Conservation (phyloP, 2,113 vertebrate genomes). For the Vulpes vulpes region DNA sequence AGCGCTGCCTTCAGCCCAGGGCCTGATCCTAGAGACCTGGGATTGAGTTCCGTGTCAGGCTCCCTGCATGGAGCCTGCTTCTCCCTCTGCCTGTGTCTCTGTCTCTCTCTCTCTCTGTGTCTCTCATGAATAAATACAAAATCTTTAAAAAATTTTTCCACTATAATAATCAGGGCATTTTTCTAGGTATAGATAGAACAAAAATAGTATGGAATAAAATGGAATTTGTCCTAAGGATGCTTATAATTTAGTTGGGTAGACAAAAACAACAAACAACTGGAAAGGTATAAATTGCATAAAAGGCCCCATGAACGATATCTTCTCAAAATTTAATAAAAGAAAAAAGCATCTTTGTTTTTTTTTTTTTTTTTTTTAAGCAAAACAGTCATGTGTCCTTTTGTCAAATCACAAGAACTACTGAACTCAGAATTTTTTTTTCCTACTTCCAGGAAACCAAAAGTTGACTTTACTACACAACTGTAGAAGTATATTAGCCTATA, state of each 20-base stretch:
- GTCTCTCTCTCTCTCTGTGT: too few species aligned
- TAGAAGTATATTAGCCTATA: background rate
- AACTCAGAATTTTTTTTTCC: background rate
- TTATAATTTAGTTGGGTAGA: slow-evolving; percentile 38
- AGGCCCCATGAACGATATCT: background rate
- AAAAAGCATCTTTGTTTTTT: background rate
- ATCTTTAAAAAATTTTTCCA: background rate
- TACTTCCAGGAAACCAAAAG: background rate
- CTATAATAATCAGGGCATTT: slow-evolving; percentile 3
- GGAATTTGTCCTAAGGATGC: slow-evolving; percentile 47
- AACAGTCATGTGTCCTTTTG: background rate
- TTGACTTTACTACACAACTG: background rate
- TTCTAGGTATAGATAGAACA: slow-evolving; percentile 55
- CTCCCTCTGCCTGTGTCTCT: too few species aligned
- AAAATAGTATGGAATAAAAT: slow-evolving; percentile 41
- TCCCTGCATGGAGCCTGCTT: too few species aligned
- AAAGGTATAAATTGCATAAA: slow-evolving; percentile 37
- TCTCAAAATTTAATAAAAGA: slow-evolving; percentile 30
- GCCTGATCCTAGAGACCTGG: too few species aligned
- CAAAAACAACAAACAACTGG: slow-evolving; percentile 47
- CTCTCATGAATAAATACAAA: too few species aligned
- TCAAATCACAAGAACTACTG: slow-evolving; percentile 13
- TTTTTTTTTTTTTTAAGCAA: background rate
- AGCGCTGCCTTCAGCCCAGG: too few species aligned
- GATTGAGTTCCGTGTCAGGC: too few species aligned